Evolutionary conservation across 2,888 invertebrate genomes (phyloP).

Genomic region (Petrolisthes manimaculis): DNA sequence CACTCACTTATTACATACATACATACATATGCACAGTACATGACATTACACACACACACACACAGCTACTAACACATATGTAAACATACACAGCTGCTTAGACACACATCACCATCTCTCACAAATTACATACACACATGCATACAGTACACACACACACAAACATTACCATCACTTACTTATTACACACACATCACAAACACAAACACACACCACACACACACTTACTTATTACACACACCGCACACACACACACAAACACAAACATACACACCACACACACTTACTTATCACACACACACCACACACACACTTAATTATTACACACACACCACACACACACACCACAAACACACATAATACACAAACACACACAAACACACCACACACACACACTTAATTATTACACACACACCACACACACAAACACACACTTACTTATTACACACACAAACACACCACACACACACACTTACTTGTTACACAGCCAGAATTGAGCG

Average conservation of each 20-base stretch:
- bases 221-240: no score
- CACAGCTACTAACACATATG: neutral
- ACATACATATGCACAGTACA: neutral
- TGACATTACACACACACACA: neutral
- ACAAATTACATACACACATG: neutral
- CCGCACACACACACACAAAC: no score
- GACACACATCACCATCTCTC: no score
- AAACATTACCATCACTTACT: no score
- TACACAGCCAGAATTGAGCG: slow-evolving; percentile 82
- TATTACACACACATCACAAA: no score
- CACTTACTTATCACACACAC: no score
- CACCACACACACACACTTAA: neutral
- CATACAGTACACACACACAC: no score
- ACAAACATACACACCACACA: no score
- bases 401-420: neutral
- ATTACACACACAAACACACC: slow-evolving; percentile 10
- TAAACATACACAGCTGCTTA: neutral
- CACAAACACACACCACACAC: no score
- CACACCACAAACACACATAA: neutral
- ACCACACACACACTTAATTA: no score
- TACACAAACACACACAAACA: neutral
- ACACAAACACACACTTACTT: neutral
- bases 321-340: neutral
- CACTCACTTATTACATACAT: neutral
- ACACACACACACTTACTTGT: slow-evolving; percentile 51